Evolutionary conservation across 2,888 invertebrate genomes (phyloP).

Genomic region (Stenodera caucasica): DNA sequence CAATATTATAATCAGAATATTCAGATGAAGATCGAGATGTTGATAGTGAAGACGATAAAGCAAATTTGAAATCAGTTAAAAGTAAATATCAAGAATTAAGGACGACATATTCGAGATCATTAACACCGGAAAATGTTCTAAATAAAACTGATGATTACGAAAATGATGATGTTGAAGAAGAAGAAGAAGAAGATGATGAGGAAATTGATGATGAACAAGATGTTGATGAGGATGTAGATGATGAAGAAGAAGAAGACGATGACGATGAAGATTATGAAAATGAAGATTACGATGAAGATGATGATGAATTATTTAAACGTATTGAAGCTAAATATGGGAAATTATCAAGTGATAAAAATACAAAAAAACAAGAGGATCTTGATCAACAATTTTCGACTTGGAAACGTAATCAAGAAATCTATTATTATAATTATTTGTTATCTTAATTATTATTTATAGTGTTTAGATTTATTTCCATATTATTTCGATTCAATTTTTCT

Average conservation of each 20-base stretch:
- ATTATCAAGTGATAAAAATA: conserved; percentile 53
- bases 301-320: conserved; percentile 68
- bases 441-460: conserved; percentile 8
- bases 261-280: conserved; percentile 59
- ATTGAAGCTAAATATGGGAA: conserved; percentile 75
- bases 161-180: conserved; percentile 43
- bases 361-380: conserved; percentile 53
- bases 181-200: conserved; percentile 43
- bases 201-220: conserved; percentile 51
- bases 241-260: conserved; percentile 56
- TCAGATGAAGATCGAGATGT: conserved; percentile 54
- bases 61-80: conserved; percentile 39
- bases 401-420: conserved; percentile 50
- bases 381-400: conserved; percentile 50
- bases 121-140: conserved; percentile 45
- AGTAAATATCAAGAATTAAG: conserved; percentile 50
- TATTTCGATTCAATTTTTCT: neutral
- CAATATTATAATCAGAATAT: conserved; percentile 39
- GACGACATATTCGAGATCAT: conserved; percentile 47
- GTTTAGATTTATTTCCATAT: neutral
- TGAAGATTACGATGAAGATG: conserved; percentile 63
- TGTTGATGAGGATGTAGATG: conserved; percentile 53
- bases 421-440: conserved; percentile 4
- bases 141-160: conserved; percentile 36
- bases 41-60: conserved; percentile 45